Evolutionary conservation across 2,888 invertebrate genomes (phyloP), one percentile per base, ranked within the genome.

Genomic region (Caenorhabditis macrosperma): DNA sequence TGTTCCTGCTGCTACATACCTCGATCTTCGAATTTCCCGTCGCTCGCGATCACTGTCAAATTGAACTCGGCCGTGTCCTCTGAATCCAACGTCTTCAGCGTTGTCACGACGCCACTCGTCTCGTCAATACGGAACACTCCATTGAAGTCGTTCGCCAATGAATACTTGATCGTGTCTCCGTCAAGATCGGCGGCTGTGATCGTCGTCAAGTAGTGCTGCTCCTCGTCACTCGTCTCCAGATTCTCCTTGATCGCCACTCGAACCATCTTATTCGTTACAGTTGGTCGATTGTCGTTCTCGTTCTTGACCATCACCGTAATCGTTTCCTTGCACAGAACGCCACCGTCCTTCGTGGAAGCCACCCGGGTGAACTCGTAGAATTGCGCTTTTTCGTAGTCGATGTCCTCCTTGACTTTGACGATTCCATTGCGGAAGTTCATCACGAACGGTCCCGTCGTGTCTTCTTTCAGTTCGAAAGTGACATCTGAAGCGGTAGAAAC

Each of bases 1-100:
- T n/a, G n/a, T n/a, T n/a, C n/a, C n/a, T n/a, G n/a, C n/a, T n/a
- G n/a, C n/a, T n/a, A n/a, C n/a, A n/a, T n/a, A 66, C 66, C 59
- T 55, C 57, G 24, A 55, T 78, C 77, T 38, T 68, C 63, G 17
- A 60, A 78, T n/a, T 57, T 68, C 20, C 74, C 68, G 79, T 96
- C 96, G 7, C 52, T 83, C 5, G 82, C 88, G n/a, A 78, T 52
- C 6, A 87, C 82, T 20, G 69, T 68, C 17, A 89, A 24, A 7
- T 61, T 63, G 61, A 82, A 88, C 9, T 67, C 52, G 4, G 54
- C 93, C 88, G 95, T 94, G 3, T 94, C 93, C 91, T 97, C 97
- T 28, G 97, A 93, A 91, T 98, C 97, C 66, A 97, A 92, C 87
- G 94, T 94, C 0, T 95, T 95, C 79, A 95, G 95, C 0, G 96